Conservation (phyloP, 2,888 invertebrate species). For the Hypselothyrea guttata region DNA sequence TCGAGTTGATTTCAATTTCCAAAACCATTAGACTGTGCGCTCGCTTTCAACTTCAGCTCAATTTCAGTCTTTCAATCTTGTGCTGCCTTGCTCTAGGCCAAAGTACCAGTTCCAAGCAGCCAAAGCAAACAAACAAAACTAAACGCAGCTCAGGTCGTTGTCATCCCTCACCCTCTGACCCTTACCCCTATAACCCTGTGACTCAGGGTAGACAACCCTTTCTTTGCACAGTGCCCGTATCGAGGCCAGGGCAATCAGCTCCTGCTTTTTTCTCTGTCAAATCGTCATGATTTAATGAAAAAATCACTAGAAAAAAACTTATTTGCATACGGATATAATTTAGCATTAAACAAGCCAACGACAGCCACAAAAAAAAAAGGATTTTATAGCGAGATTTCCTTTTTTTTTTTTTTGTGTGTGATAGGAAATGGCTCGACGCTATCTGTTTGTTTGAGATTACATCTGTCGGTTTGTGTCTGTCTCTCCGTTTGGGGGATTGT, state of each 20-base stretch:
- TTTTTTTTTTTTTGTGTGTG: slow-evolving; percentile 42
- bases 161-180: slow-evolving; percentile 4
- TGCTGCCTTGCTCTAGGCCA: slow-evolving; percentile 6
- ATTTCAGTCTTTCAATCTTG: slow-evolving; percentile 10
- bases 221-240: slow-evolving; percentile 63
- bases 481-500: too few relatives aligned
- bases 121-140: slow-evolving; percentile 59
- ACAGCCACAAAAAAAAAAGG: slow-evolving; percentile 57
- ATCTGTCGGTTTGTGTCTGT: slow-evolving; percentile 73
- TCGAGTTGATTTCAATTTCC: slow-evolving; percentile 22
- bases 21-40: slow-evolving; percentile 32
- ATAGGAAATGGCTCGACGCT: slow-evolving; percentile 68
- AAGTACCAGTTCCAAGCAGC: slow-evolving; percentile 20
- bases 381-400: slow-evolving; percentile 61
- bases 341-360: slow-evolving; percentile 73
- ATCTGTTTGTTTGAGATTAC: slow-evolving; percentile 81
- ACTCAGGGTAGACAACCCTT: slow-evolving; percentile 67
- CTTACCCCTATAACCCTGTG: slow-evolving; percentile 15
- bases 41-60: background rate
- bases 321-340: slow-evolving; percentile 80
- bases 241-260: slow-evolving; percentile 47
- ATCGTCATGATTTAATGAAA: slow-evolving; percentile 79
- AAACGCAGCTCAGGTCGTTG: slow-evolving; percentile 44
- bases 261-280: slow-evolving; percentile 53
- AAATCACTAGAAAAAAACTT: slow-evolving; percentile 71